Evolutionary conservation across 2,888 invertebrate genomes (phyloP).

Genomic region (Latheticus oryzae): DNA sequence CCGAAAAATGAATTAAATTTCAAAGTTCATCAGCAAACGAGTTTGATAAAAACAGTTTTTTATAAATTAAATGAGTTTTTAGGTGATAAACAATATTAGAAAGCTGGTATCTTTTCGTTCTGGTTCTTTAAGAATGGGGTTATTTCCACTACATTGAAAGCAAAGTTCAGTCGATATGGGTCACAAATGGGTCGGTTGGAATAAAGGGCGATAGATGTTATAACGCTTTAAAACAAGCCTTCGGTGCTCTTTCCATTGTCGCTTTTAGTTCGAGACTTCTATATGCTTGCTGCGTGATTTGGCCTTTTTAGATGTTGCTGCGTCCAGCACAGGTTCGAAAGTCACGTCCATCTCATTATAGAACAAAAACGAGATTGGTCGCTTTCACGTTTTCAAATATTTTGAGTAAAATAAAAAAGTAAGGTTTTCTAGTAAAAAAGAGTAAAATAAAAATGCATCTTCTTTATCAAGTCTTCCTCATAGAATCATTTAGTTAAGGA

Average conservation of each 20-base stretch:
- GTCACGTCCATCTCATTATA: constrained; percentile 30
- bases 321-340: constrained; percentile 10
- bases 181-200: constrained; percentile 37
- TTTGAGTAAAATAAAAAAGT: too few species aligned
- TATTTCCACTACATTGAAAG: constrained; percentile 36
- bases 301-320: constrained; percentile 30
- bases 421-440: too few species aligned
- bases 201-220: constrained; percentile 45
- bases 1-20: too few species aligned
- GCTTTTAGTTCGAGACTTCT: constrained; percentile 29
- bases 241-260: constrained; percentile 10
- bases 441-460: too few species aligned
- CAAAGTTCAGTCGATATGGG: constrained; percentile 32
- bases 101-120: constrained; percentile 33
- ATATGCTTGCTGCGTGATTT: constrained; percentile 34
- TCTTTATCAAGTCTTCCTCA: too few species aligned
- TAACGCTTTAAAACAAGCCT: constrained; percentile 10
- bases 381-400: too few species aligned
- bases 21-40: constrained; percentile 27
- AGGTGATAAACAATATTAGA: constrained; percentile 36
- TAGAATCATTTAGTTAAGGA: too few species aligned
- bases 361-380: constrained; percentile 12
- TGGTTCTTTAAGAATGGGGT: constrained; percentile 19
- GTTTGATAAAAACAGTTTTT: constrained; percentile 27
- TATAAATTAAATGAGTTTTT: constrained; percentile 38